Base-by-base conservation (phyloP, 2,797 vertebrate species). In the Salarias fasciatus region DNA sequence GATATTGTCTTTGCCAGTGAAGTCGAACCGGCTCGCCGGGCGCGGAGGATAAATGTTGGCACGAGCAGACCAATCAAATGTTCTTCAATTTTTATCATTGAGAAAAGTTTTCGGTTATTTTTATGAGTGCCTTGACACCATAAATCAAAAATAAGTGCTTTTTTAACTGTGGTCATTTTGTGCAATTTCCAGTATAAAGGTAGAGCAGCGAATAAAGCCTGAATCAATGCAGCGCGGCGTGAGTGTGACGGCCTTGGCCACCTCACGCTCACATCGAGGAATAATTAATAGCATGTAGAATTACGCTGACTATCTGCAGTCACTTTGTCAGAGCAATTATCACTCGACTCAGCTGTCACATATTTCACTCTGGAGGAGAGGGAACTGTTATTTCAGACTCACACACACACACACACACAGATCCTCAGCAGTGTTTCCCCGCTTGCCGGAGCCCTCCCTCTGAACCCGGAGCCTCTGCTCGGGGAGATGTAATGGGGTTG, bases 401-500 rank as follows among this genome's bases (percentile, higher is more conserved):
- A 71, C 51, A 50, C 69, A 58, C 18, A 50, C 42, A 57, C 55
- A 43, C 24, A 52, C 45, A 53, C 40, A 49, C 3, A 50, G 43
- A 50, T 37, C 35, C 43, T 59, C 15, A 49, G 62, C 47, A 5
- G 51, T 64, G 51, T 67, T 70, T 56, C 72, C 63, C 49, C 11
- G 42, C 65, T n/a, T 30, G 55, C 57, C 52, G 1, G 10, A 52
- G 73, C 14, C 68, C 71, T 74, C 47, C 47, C 31, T 13, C 33
- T 83, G 76, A 82, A 80, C 80, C 54, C 67, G 33, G 53, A 68
- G 65, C 68, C 64, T 58, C 74, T 79, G 61, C 68, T 77, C 33
- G 8, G 18, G 51, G 59, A 81, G 75, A 76, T 62, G 81, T 82
- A 80, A 80, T 79, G 68, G 69, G 43, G 86, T 58, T 86, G 82